A percentile compares a stretch with the other conserved stretches of the same genome.
phyloP scores from a whole-genome alignment of 1,140 invertebrate genomes.

The Leucophenga varia region DNA sequence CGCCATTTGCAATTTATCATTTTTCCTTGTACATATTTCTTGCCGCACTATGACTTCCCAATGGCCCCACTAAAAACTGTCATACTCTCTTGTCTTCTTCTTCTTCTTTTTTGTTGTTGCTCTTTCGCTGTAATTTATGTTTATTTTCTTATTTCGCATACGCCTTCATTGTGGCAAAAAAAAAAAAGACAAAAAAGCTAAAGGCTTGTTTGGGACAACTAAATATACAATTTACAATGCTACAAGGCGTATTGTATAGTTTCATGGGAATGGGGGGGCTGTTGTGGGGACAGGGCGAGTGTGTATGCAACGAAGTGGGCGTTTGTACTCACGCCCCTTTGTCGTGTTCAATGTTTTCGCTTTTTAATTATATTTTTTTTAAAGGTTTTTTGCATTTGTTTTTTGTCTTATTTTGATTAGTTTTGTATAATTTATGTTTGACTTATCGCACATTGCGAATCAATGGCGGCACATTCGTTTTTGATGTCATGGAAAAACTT shows the following conservation, averaged over 20 bases:
- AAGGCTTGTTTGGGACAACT: neutral
- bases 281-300: too few relatives aligned
- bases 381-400: too few relatives aligned
- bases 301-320: too few relatives aligned
- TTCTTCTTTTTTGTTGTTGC: conserved; percentile 9
- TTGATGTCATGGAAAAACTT: too few relatives aligned
- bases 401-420: too few relatives aligned
- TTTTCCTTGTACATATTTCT: conserved; percentile 44
- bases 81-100: neutral
- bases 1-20: conserved; percentile 56
- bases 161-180: conserved; percentile 6
- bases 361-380: conserved; percentile 53
- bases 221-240: neutral
- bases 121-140: neutral
- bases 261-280: too few relatives aligned
- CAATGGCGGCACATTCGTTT: too few relatives aligned
- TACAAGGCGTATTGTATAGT: too few relatives aligned
- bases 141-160: conserved; percentile 5
- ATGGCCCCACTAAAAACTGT: neutral
- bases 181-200: conserved; percentile 3
- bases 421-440: too few relatives aligned
- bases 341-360: conserved; percentile 18
- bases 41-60: neutral
- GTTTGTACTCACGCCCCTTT: conserved; percentile 34
- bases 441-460: too few relatives aligned